Base-by-base conservation (phyloP, 2,113 vertebrate genomes). In the Fukomys damarensis region DNA sequence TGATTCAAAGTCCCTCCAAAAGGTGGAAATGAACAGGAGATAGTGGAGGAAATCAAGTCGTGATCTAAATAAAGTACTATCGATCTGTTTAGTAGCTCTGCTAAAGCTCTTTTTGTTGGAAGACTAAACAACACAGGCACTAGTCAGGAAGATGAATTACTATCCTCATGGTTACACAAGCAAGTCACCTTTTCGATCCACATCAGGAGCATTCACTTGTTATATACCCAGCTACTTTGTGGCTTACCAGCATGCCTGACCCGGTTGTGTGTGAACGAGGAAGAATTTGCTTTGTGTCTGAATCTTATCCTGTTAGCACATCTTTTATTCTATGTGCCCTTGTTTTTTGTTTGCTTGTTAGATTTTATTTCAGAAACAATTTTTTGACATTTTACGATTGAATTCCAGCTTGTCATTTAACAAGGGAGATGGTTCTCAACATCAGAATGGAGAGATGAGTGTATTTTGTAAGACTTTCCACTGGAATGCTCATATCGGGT, bases 61-160 rank as follows among this genome's bases (percentile, higher is more conserved):
- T 38, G 66, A 96, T 96, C 54, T 96, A 96, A 96, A 97, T 95
- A 96, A 93, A 95, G 56, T n/a, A 11, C 58, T 94, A 96, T 88
- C 93, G 93, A 95, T 97, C 97, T 93, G 54, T 66, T 66, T 68
- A 70, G 59, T 72, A 66, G 56, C 72, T 95, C 63, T 89, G 94
- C 59, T 86, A 10, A 87, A 94, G 26, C 59, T 92, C 17, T 86
- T 93, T 96, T 22, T 70, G 20, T 76, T 93, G 94, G 63, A 49
- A 94, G 65, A 49, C 35, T 14, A 0, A n/a, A 81, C 58, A 79
- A 63, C 86, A 20, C 4, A 0, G 77, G 41, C 74, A 28, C 79
- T 95, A 65, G 65, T 93, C 49, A 74, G 84, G 94, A 96, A 97
- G 94, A 77, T 96, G 95, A 92, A 97, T 96, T 35, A 4, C 68